Evolutionary conservation across 2,888 invertebrate species (phyloP).

Genomic region (Tipula lateralis): DNA sequence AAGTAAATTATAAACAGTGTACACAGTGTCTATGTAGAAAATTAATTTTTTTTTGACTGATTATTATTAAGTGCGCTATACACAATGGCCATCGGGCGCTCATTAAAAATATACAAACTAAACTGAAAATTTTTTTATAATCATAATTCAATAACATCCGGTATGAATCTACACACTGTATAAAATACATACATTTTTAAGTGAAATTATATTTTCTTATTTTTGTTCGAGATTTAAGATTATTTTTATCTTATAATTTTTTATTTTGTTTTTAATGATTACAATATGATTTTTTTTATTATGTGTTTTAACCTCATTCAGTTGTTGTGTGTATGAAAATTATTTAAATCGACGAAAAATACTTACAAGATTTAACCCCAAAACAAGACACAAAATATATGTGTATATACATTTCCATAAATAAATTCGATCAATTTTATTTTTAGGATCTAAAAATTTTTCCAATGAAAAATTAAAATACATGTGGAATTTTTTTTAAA

Average conservation of each 20-base stretch:
- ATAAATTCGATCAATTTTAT: conserved; percentile 24
- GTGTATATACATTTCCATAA: neutral
- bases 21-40: neutral
- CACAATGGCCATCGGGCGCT: neutral
- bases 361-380: conserved; percentile 24
- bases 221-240: conserved; percentile 2
- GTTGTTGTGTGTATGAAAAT: neutral
- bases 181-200: neutral
- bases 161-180: conserved; percentile 5
- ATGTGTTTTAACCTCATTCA: conserved; percentile 3
- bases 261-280: neutral
- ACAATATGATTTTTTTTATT: neutral
- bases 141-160: conserved; percentile 24
- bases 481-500: neutral
- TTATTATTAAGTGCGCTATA: neutral
- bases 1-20: neutral
- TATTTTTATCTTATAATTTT: conserved; percentile 6
- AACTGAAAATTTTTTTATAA: neutral
- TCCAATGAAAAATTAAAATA: conserved; percentile 11
- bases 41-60: neutral
- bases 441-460: conserved; percentile 1
- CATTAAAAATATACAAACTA: neutral
- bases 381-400: conserved; percentile 12
- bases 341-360: conserved; percentile 19
- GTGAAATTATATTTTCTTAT: conserved; percentile 9